Evolutionary conservation across 2,888 invertebrate species (phyloP).

Genomic region (Eugnorisma glareosa): DNA sequence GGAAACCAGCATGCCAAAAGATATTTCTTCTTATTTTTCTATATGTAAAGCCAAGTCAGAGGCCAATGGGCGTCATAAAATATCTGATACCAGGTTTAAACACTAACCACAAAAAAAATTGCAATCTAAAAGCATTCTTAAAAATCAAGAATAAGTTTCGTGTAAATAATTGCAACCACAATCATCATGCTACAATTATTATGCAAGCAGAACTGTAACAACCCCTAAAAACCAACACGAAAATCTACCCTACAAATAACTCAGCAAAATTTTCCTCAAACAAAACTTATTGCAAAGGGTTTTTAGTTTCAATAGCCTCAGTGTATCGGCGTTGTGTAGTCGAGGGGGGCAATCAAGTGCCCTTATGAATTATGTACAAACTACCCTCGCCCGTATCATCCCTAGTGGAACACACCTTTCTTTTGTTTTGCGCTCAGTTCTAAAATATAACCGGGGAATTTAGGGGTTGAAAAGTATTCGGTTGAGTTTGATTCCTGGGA

Average conservation of each 20-base stretch:
- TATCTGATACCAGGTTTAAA: too few species aligned
- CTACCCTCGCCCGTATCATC: slow-evolving; percentile 43
- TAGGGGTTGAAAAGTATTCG: background rate
- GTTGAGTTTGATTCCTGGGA: background rate
- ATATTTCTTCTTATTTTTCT: too few species aligned
- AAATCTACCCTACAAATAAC: background rate
- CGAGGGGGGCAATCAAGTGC: slow-evolving; percentile 61
- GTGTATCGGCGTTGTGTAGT: slow-evolving; percentile 44
- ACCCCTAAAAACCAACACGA: background rate
- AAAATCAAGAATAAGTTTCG: too few species aligned
- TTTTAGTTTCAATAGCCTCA: slow-evolving; percentile 54
- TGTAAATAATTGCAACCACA: background rate
- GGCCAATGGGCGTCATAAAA: too few species aligned
- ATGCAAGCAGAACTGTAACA: background rate
- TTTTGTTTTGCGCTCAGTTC: slow-evolving; percentile 55
- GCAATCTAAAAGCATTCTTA: too few species aligned
- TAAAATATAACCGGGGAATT: slow-evolving; percentile 23
- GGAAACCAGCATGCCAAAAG: too few species aligned
- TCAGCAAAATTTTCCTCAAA: background rate
- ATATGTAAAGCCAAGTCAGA: too few species aligned
- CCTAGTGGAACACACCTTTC: slow-evolving; percentile 46
- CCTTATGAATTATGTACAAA: slow-evolving; percentile 69
- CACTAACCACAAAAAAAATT: too few species aligned
- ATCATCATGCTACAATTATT: background rate
- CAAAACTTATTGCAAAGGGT: slow-evolving; percentile 33